Percentiles rank a stretch among this genome's conserved stretches.
Evolutionary conservation across 2,797 vertebrate genomes (phyloP).

Genomic region (Anabacerthia variegaticeps): DNA sequence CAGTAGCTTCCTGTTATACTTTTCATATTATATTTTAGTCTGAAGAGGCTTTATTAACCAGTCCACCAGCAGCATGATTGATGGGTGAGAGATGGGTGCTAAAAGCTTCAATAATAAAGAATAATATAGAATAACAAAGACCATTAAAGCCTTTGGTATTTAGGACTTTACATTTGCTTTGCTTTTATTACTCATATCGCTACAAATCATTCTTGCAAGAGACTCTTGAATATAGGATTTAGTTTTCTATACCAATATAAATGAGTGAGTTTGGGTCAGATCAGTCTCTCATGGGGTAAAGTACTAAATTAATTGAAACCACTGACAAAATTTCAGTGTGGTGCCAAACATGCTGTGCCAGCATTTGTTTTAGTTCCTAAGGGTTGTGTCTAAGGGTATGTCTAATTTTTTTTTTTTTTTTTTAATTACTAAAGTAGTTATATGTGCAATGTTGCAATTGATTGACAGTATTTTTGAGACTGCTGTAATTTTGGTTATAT

Average conservation of each 20-base stretch:
- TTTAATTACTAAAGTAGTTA: not conserved
- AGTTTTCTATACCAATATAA: not conserved
- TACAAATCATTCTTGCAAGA: not conserved
- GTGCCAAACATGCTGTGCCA: not conserved
- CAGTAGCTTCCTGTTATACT: not conserved
- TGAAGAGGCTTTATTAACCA: not conserved
- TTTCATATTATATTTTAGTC: not conserved
- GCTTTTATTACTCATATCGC: not conserved
- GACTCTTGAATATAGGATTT: not conserved
- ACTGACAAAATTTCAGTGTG: not conserved
- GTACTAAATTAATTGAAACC: not conserved
- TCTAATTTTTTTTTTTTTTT: not conserved
- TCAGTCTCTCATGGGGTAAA: not conserved
- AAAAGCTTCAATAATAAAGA: not conserved
- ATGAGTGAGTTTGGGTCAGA: not conserved
- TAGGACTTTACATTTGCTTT: not conserved
- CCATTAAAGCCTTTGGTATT: not conserved
- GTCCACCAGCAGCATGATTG: not conserved
- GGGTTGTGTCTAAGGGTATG: not conserved
- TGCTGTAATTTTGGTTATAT: constrained; percentile 27
- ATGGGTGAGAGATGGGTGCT: not conserved
- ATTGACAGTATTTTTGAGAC: not conserved
- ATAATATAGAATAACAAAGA: not conserved
- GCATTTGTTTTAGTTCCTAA: not conserved
- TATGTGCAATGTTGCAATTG: not conserved